Conservation (phyloP, 2,797 vertebrate genomes). For the Crypturellus tataupa region DNA sequence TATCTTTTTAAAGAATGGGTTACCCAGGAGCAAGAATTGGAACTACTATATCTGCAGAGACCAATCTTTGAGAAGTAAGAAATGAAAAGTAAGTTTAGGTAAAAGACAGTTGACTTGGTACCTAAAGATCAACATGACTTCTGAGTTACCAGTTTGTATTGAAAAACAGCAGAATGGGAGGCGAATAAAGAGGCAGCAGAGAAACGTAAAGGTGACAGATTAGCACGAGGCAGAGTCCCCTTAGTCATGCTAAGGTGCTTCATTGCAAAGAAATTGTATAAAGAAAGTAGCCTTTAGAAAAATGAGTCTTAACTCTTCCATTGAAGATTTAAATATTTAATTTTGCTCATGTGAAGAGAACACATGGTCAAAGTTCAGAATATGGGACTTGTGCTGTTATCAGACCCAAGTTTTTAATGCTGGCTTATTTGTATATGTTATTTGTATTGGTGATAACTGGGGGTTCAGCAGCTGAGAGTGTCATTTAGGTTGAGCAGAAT, state of each 20-base stretch:
- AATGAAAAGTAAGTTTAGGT: constrained; percentile 55
- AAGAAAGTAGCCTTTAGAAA: constrained; percentile 45
- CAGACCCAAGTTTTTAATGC: not conserved
- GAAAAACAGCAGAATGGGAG: constrained; percentile 67
- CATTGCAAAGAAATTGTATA: constrained; percentile 29
- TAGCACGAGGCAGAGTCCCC: constrained; percentile 28
- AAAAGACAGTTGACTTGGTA: constrained; percentile 50
- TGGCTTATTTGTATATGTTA: no score
- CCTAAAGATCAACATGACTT: constrained; percentile 44
- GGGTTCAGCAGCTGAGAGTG: not conserved
- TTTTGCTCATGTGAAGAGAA: not conserved
- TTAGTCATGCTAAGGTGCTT: not conserved
- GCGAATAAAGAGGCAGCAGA: constrained; percentile 52
- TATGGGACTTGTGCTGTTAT: not conserved
- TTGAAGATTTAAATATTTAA: not conserved
- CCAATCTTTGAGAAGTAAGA: constrained; percentile 43
- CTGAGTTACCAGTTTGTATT: constrained; percentile 57
- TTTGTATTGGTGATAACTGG: not conserved
- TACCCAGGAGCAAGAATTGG: not conserved
- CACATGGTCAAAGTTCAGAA: not conserved
- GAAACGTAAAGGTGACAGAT: constrained; percentile 63
- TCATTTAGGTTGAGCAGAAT: not conserved
- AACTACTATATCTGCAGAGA: not conserved
- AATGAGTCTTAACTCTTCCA: not conserved
- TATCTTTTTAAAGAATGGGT: not conserved